A percentile compares a stretch with the other conserved stretches of the same genome.
phyloP scores from a whole-genome alignment of 2,888 invertebrate genomes.

The Xylocampa areola region DNA sequence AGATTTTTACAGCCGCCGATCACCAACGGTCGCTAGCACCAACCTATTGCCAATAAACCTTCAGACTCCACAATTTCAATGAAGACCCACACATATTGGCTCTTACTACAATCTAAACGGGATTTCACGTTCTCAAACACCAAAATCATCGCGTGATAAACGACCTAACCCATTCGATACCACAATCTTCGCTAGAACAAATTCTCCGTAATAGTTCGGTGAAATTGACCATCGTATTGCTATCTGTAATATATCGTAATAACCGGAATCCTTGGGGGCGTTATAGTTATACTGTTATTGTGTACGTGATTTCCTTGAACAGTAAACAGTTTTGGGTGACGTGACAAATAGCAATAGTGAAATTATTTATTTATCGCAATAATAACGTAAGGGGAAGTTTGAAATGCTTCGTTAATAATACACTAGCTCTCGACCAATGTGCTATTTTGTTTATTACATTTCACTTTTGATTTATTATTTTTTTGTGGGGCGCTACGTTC shows the following conservation, averaged over 20 bases:
- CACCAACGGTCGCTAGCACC: slow-evolving; percentile 64
- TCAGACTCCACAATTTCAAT: slow-evolving; percentile 73
- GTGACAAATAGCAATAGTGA: slow-evolving; percentile 66
- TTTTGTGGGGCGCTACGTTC: slow-evolving; percentile 22
- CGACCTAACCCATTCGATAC: slow-evolving; percentile 49
- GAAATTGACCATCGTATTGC: slow-evolving; percentile 45
- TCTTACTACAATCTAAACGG: slow-evolving; percentile 61
- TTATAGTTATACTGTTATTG: slow-evolving; percentile 49
- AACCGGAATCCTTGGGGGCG: slow-evolving; percentile 53
- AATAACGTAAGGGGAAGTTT: slow-evolving; percentile 61
- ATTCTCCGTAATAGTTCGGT: slow-evolving; percentile 37
- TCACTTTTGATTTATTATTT: slow-evolving; percentile 51
- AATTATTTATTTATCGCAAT: slow-evolving; percentile 64
- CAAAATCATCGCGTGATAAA: slow-evolving; percentile 60
- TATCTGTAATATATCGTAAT: slow-evolving; percentile 61
- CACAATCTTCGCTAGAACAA: slow-evolving; percentile 51
- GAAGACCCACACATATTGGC: slow-evolving; percentile 64
- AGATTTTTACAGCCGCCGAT: slow-evolving; percentile 83
- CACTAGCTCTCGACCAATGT: slow-evolving; percentile 53
- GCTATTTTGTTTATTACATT: slow-evolving; percentile 60
- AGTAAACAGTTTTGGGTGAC: slow-evolving; percentile 47
- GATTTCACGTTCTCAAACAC: slow-evolving; percentile 44
- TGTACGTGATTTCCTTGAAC: slow-evolving; percentile 41
- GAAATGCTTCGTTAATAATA: slow-evolving; percentile 62
- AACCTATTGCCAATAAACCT: slow-evolving; percentile 73